Evolutionary conservation across 2,113 vertebrate genomes (phyloP).

Genomic region (Ammodramus savannarum): DNA sequence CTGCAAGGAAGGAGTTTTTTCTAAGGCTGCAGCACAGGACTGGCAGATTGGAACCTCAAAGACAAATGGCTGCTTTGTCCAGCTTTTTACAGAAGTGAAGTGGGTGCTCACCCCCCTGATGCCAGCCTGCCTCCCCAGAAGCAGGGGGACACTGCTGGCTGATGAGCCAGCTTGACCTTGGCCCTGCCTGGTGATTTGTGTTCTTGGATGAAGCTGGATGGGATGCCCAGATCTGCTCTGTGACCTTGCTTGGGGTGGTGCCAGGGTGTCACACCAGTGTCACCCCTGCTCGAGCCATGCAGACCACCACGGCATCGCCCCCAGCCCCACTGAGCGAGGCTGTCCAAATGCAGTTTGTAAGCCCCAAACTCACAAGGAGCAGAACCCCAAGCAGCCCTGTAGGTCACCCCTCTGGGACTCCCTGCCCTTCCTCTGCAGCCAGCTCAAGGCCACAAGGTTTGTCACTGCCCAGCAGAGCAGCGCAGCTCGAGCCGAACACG

Average conservation of each 20-base stretch:
- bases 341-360: neutral
- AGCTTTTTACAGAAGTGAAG: neutral
- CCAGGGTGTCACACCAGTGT: neutral
- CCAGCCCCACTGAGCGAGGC: fast-evolving
- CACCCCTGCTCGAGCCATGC: fast-evolving
- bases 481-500: fast-evolving
- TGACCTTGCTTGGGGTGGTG: neutral
- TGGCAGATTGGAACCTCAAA: neutral
- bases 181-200: neutral
- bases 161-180: neutral
- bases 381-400: neutral
- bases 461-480: neutral
- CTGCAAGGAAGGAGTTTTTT: neutral
- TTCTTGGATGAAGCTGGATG: neutral
- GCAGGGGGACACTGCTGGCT: neutral
- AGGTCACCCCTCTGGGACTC: neutral
- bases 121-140: neutral
- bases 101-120: fast-evolving
- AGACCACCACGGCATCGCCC: fast-evolving
- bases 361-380: neutral
- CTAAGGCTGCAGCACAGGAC: neutral
- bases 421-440: neutral
- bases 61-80: neutral
- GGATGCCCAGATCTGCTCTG: neutral
- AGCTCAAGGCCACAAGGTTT: neutral